Evolutionary conservation across 2,797 vertebrate species (phyloP), one percentile per base, ranked within the genome.

Genomic region (Artibeus lituratus): DNA sequence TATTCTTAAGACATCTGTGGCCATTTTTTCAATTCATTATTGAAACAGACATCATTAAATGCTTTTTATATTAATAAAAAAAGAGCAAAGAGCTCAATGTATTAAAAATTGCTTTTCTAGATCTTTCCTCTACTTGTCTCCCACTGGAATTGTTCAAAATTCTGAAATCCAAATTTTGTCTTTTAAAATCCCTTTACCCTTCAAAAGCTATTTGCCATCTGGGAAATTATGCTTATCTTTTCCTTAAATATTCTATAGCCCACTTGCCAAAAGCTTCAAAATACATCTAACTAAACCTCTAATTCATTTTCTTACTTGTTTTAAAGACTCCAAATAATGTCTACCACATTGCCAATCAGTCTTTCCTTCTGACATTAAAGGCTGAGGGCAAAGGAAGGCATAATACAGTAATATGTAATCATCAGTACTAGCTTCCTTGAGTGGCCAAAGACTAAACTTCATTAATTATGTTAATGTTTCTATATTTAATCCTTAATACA

Each of bases 11-110:
- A 96, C 32, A 82, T n/a, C 4, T 94, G 44, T 18, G 24, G 42
- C 21, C 49, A 59, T 83, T 94, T 53, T 74, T 80, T 92, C 59
- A 94, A 83, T 93, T 83, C 72, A 92, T 93, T 94, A 70, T 94
- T 93, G 69, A 94, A 95, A 69, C 3, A 6, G 35, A 73, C 77
- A 76, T 72, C 22, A 49, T 70, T 91, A 93, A 94, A 89, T 94
- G 12, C 14, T 78, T 95, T 92, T 91, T 55, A 67, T 91, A 70
- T 55, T 69, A 15, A 69, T 53, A 53, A 32, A 91, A 74, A 77
- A n/a, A 96, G 14, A 53, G 24, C 29, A 94, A 93, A 83, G 16
- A 62, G 18, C 15, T 84, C 19, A 96, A 0, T 59, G 51, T 51
- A 74, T 47, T 65, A n/a, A 65, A 49, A 77, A 83, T 0, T 53